Evolutionary conservation across 1,140 invertebrate genomes (phyloP).

Genomic region (Hylaeus volcanicus): DNA sequence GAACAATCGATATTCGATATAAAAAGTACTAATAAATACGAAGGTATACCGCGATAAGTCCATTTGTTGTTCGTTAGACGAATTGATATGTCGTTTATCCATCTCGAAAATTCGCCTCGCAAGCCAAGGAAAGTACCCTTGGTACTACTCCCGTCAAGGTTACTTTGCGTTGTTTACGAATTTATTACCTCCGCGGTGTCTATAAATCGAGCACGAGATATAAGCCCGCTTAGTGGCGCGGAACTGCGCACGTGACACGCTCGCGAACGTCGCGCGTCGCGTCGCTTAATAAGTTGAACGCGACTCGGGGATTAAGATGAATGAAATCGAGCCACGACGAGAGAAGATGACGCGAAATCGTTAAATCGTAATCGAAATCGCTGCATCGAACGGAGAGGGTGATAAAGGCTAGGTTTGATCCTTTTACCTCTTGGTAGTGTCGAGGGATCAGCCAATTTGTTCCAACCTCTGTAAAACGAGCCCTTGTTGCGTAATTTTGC

Average conservation of each 20-base stretch:
- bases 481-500: too few relatives aligned
- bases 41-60: too few relatives aligned
- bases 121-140: not conserved
- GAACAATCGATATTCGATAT: not conserved
- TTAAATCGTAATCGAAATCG: slow-evolving; percentile 4
- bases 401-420: not conserved
- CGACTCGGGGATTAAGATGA: slow-evolving; percentile 5
- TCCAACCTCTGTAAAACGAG: too few relatives aligned
- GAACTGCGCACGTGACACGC: not conserved
- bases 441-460: too few relatives aligned
- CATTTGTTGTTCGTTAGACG: too few relatives aligned
- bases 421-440: too few relatives aligned
- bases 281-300: slow-evolving; percentile 8
- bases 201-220: slow-evolving; percentile 11
- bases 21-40: not conserved
- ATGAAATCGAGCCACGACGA: slow-evolving; percentile 2
- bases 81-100: too few relatives aligned
- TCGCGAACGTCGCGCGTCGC: too few relatives aligned
- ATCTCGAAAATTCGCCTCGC: not conserved
- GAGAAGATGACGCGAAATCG: slow-evolving; percentile 1
- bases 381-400: slow-evolving; percentile 15
- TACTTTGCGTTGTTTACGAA: slow-evolving; percentile 9
- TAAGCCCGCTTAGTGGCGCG: not conserved
- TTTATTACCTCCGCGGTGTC: not conserved
- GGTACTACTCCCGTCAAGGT: not conserved